Conservation (phyloP, 2,113 vertebrate species). For the Sorex araneus region DNA sequence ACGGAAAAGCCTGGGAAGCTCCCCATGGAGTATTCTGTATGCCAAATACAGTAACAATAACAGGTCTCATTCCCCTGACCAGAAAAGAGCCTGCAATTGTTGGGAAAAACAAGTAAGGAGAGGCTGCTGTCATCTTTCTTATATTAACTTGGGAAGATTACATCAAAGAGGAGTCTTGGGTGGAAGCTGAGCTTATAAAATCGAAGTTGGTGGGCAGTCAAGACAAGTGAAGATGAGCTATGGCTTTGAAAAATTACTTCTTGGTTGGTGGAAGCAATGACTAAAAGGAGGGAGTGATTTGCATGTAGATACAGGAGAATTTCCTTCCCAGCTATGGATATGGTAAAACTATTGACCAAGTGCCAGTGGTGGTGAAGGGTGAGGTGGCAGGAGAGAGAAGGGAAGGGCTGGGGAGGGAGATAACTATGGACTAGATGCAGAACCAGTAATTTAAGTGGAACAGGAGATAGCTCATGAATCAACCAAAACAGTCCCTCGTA, state of each 20-base stretch:
- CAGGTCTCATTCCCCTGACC: too few relatives aligned
- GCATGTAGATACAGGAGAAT: not conserved
- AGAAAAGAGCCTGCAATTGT: too few relatives aligned
- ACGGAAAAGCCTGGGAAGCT: too few relatives aligned
- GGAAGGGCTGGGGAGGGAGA: not conserved
- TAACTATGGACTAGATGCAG: not conserved
- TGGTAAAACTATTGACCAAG: not conserved
- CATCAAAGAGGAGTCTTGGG: not conserved
- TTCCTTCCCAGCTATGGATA: not conserved
- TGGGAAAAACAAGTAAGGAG: too few relatives aligned
- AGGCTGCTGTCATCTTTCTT: too few relatives aligned
- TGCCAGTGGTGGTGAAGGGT: not conserved
- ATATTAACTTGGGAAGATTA: not conserved
- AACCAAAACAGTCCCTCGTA: slow-evolving; percentile 27
- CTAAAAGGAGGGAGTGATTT: slow-evolving; percentile 37
- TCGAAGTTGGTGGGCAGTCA: not conserved
- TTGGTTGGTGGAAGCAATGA: not conserved
- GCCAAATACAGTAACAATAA: too few relatives aligned
- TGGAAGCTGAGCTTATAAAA: not conserved
- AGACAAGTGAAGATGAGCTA: not conserved
- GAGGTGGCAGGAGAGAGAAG: not conserved
- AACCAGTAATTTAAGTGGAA: not conserved
- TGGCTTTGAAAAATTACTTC: slow-evolving; percentile 1
- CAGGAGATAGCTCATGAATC: slow-evolving; percentile 42
- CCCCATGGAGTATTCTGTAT: too few relatives aligned